phyloP scores from a whole-genome alignment of 1,140 invertebrate species.

The Caenorhabditis briggsae region DNA sequence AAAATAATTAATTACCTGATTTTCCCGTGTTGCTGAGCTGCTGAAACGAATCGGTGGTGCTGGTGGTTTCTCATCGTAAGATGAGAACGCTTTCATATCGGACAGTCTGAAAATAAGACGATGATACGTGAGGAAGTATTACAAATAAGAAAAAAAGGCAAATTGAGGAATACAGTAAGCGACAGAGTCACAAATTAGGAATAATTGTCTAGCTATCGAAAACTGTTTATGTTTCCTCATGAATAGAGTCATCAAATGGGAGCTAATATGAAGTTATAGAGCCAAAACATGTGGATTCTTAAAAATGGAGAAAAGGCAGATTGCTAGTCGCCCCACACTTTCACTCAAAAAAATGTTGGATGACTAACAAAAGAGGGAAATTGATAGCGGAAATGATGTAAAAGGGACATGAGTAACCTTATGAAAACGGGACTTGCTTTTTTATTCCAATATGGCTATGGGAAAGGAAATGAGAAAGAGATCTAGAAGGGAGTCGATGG shows the following conservation, averaged over 20 bases:
- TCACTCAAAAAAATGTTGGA: conserved; percentile 31
- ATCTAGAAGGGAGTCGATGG: not conserved
- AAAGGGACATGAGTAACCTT: conserved; percentile 50
- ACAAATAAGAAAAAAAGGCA: not conserved
- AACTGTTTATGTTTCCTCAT: conserved; percentile 35
- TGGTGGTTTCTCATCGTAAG: conserved; percentile 72
- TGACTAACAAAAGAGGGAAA: conserved; percentile 52
- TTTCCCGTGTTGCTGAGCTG: conserved; percentile 50
- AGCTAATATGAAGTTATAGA: not conserved
- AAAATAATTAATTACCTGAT: conserved; percentile 35
- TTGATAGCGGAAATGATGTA: conserved; percentile 47
- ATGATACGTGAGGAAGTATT: not conserved
- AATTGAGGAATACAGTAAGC: conserved; percentile 23
- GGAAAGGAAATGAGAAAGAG: not conserved
- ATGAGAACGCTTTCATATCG: conserved; percentile 58
- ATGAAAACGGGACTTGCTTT: not conserved
- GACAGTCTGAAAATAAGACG: not conserved
- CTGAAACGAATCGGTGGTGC: conserved; percentile 70
- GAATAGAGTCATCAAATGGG: not conserved
- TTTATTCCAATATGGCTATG: too few relatives aligned
- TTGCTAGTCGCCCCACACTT: not conserved
- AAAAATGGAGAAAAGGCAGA: not conserved
- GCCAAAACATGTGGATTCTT: not conserved
- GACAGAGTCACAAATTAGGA: not conserved
- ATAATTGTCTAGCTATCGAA: not conserved